phyloP scores from a whole-genome alignment of 2,888 invertebrate species.

The Eupithecia insigniata region DNA sequence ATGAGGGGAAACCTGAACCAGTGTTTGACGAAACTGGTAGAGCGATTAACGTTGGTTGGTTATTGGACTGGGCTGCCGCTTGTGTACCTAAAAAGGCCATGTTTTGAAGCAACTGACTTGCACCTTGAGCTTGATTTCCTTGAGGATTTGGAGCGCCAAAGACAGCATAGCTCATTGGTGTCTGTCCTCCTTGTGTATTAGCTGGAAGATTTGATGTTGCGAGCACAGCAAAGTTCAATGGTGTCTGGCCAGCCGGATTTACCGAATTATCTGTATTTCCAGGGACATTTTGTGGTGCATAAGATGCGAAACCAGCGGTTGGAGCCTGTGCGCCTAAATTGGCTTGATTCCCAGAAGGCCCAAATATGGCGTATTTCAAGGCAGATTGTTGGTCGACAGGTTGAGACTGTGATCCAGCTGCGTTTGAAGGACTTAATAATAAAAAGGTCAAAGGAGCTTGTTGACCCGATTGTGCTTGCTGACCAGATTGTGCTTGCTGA shows the following conservation, averaged over 20 bases:
- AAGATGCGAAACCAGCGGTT: background rate
- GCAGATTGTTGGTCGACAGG: constrained; percentile 19
- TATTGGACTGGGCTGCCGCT: background rate
- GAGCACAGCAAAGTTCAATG: constrained; percentile 8
- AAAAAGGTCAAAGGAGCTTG: constrained; percentile 21
- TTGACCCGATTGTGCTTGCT: constrained; percentile 12
- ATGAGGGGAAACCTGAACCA: background rate
- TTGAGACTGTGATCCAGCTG: constrained; percentile 13
- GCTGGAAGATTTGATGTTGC: constrained; percentile 5
- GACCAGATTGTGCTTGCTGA: constrained; percentile 18
- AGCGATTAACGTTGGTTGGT: constrained; percentile 6
- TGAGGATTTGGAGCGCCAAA: constrained; percentile 12
- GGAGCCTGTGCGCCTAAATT: constrained; percentile 14
- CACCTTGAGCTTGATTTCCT: constrained; percentile 9
- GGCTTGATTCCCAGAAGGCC: constrained; percentile 6
- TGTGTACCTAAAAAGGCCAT: background rate
- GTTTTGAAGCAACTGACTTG: constrained; percentile 7
- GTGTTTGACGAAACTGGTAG: constrained; percentile 8
- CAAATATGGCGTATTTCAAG: constrained; percentile 24
- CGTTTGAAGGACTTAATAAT: constrained; percentile 16
- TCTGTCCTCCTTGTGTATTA: constrained; percentile 2
- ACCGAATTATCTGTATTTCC: background rate
- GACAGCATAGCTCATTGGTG: constrained; percentile 5
- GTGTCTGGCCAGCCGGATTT: background rate
- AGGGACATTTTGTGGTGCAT: constrained; percentile 6